These are phyloP conservation scores for Neotragus pygmaeus DNA, from an alignment of 2,113 vertebrate species.

Conservation along the genomic window DNA sequence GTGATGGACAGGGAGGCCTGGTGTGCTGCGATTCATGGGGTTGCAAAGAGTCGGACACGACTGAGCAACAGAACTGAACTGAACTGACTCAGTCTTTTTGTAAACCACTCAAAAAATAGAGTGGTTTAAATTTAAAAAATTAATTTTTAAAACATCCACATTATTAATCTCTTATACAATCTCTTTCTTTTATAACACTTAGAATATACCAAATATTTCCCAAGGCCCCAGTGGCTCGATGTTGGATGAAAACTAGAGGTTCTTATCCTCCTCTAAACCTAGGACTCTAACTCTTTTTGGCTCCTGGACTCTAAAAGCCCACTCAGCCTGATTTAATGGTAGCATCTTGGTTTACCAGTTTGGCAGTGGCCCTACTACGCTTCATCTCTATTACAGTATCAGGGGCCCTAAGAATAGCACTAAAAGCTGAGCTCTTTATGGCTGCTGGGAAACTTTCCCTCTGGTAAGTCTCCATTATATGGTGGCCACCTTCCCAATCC, in stretches of 20 bases:
- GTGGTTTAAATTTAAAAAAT: no score
- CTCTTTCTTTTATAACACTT: not conserved
- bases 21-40: no score
- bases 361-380: not conserved
- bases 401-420: not conserved
- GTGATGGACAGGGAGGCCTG: no score
- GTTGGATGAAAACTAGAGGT: not conserved
- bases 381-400: not conserved
- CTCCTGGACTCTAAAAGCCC: not conserved
- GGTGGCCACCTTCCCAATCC: not conserved
- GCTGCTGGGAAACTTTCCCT: not conserved
- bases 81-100: not conserved
- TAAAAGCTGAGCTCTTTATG: not conserved
- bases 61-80: no score
- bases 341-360: not conserved
- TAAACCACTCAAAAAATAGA: not conserved
- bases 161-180: not conserved
- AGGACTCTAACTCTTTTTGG: not conserved
- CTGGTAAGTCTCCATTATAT: not conserved
- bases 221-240: rapidly evolving
- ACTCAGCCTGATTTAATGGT: not conserved
- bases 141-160: not conserved
- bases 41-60: no score
- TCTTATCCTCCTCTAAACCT: not conserved
- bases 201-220: not conserved